Conservation (phyloP, 2,888 invertebrate genomes). For the Hypena proboscidalis region DNA sequence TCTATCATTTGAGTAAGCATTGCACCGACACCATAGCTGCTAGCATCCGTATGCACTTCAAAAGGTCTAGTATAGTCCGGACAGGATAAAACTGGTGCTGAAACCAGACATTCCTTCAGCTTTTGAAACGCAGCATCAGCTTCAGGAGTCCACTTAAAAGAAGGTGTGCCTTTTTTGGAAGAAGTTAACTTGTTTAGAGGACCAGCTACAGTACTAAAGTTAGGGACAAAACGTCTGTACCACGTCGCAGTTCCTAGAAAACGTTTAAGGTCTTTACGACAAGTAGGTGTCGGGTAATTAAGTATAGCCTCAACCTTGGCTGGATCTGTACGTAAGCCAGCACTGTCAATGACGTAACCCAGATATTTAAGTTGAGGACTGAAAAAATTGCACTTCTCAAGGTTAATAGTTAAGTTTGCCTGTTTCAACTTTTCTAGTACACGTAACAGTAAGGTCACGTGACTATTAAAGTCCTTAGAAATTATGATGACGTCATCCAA, state of each 20-base stretch:
- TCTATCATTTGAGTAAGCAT: constrained; percentile 28
- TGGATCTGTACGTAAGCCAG: constrained; percentile 40
- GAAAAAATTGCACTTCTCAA: no score
- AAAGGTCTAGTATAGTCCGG: constrained; percentile 31
- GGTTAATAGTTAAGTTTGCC: constrained; percentile 30
- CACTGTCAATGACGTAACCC: constrained; percentile 41
- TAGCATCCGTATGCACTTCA: no score
- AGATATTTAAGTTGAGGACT: constrained; percentile 25
- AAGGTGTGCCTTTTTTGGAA: constrained; percentile 22
- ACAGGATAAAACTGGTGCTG: constrained; percentile 28
- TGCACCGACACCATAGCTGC: no score
- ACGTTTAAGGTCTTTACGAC: constrained; percentile 26
- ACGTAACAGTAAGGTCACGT: constrained; percentile 23
- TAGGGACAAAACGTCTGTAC: no score
- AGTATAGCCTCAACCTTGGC: constrained; percentile 37
- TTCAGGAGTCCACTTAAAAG: no score
- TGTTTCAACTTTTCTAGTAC: constrained; percentile 29
- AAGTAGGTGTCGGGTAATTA: constrained; percentile 33
- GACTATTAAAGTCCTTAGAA: constrained; percentile 30
- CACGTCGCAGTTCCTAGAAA: no score
- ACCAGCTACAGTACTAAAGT: constrained; percentile 36
- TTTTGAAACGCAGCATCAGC: no score
- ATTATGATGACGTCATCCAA: constrained; percentile 24
- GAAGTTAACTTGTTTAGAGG: constrained; percentile 40
- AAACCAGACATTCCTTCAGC: constrained; percentile 14